phyloP scores from a whole-genome alignment of 35 echinoderm and acorn worm species.

The Apostichopus japonicus region DNA sequence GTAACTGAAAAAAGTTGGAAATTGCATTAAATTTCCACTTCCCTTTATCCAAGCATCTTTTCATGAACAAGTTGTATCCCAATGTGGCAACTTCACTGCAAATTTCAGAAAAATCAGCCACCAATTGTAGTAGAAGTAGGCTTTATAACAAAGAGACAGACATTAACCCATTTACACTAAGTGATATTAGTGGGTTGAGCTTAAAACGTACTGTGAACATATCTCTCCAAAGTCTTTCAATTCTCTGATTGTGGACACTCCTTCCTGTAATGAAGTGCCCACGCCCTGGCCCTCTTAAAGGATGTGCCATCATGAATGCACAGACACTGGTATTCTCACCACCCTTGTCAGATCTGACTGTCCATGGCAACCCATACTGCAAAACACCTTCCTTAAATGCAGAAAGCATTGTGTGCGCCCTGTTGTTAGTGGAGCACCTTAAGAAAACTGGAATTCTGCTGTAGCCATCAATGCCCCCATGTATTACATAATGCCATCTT shows the following conservation, averaged over 20 bases:
- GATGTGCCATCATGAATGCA: constrained; percentile 19
- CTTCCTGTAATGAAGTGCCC: constrained; percentile 44
- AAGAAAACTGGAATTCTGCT: constrained; percentile 41
- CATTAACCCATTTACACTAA: background rate
- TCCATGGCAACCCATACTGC: constrained; percentile 37
- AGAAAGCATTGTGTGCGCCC: constrained; percentile 50
- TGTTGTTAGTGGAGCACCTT: constrained; percentile 45
- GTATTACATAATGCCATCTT: constrained; percentile 61
- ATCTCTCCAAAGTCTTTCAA: constrained; percentile 82
- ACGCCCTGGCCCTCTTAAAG: background rate
- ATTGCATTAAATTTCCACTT: too few relatives aligned
- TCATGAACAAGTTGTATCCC: too few relatives aligned
- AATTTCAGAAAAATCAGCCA: too few relatives aligned
- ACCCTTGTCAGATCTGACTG: constrained; percentile 51
- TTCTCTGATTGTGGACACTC: constrained; percentile 70
- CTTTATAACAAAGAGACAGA: too few relatives aligned
- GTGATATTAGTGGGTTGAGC: too few relatives aligned
- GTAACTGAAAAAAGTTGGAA: too few relatives aligned
- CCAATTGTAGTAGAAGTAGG: too few relatives aligned
- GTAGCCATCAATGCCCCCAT: constrained; percentile 80
- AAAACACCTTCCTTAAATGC: constrained; percentile 31
- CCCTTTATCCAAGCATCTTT: too few relatives aligned
- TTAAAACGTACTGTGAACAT: constrained; percentile 26
- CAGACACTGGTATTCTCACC: constrained; percentile 44
- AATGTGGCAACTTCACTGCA: too few relatives aligned